These are phyloP conservation scores for Rugalucina vietnamica DNA, from an alignment of 2,888 invertebrate genomes.

Conservation along the genomic window DNA sequence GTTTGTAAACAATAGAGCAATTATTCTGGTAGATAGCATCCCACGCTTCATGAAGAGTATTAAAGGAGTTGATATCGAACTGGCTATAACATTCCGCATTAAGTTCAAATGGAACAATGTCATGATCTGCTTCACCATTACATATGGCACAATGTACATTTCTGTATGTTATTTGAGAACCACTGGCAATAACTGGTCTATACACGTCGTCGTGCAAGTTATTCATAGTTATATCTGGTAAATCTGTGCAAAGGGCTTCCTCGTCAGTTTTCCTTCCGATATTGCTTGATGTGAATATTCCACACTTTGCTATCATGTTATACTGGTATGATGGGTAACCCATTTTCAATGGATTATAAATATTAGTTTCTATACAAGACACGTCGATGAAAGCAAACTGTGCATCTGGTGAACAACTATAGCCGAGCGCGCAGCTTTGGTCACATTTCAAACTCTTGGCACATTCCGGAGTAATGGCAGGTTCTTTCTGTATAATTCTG, in stretches of 20 bases:
- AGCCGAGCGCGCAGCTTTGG: neutral
- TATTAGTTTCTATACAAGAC: neutral
- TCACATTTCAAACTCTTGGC: neutral
- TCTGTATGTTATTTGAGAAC: neutral
- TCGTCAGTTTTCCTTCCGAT: neutral
- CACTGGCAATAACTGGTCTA: neutral
- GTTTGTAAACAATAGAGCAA: neutral
- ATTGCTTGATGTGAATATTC: neutral
- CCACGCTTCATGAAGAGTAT: neutral
- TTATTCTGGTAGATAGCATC: neutral
- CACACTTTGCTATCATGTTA: neutral
- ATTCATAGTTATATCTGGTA: neutral
- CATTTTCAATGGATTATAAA: neutral
- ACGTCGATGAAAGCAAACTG: neutral
- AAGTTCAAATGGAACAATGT: neutral
- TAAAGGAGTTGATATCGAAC: neutral
- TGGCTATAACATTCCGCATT: neutral
- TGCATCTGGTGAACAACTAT: neutral
- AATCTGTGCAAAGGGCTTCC: neutral
- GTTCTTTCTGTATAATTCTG: neutral
- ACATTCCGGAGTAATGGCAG: neutral
- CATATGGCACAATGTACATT: neutral
- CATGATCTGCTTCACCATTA: neutral
- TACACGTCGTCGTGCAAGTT: neutral
- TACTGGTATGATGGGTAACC: neutral